Evolutionary conservation across 2,113 vertebrate genomes (phyloP), one percentile per base, ranked within the genome.

Genomic region (Mastomys coucha): DNA sequence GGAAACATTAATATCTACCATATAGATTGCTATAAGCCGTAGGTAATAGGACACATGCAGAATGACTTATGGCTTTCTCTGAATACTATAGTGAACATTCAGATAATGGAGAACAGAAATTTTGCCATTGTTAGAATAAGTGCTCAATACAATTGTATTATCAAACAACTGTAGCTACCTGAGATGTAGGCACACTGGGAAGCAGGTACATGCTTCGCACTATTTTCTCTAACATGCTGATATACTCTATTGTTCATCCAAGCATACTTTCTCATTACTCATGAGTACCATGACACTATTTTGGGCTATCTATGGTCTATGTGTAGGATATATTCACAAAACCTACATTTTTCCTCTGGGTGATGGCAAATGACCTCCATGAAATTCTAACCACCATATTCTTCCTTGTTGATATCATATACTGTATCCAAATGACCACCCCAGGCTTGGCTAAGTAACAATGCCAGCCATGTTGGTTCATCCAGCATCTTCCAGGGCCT

Each of bases 391-490:
- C 22, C 8, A 33, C 31, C 67, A 2, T 78, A 10, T 17, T 91
- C 26, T 51, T 90, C 76, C 45, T 88, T 93, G 91, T 53, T 76
- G 81, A 19, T 84, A 22, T 11, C 76, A 93, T 87, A 20, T 69
- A 24, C 65, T 88, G 73, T 88, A 63, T 56, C 53, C 73, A 94
- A 69, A 73, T 94, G 88, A 81, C 78, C 49, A 77, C 51, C 85
- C 45, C 36, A 94, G 81, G 58, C 77, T 88, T 60, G 53, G 82
- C 75, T 91, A 90, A 92, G 60, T 63, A 89, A 88, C 65, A 81
- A 91, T 92, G 76, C 36, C 1, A 86, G 73, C 45, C 76, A 39
- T 82, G 36, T 28, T 7, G 81, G 73, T 88, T 86, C 87, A 93
- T 39, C 49, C 51, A 95, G 67, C 33, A 95, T 58, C 86, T 88